phyloP scores from a whole-genome alignment of 2,888 invertebrate species.

The Tanytarsus gracilentus region DNA sequence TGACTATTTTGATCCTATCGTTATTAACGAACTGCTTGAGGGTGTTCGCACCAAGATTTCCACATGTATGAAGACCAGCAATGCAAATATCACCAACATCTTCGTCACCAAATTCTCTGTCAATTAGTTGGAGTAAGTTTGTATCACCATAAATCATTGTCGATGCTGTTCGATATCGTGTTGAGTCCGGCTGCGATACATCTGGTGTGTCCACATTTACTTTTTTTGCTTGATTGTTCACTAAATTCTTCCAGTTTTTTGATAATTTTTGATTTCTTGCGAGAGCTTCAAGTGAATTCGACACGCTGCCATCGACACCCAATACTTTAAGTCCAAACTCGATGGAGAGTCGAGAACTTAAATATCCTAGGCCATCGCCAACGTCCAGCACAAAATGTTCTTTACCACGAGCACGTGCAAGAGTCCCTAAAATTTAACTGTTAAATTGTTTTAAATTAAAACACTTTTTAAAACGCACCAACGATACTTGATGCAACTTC shows the following conservation, averaged over 20 bases:
- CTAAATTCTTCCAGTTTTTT: slow-evolving; percentile 16
- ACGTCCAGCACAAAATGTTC: slow-evolving; percentile 59
- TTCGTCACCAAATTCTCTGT: slow-evolving; percentile 6
- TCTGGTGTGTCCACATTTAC: not conserved
- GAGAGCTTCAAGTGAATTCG: slow-evolving; percentile 59
- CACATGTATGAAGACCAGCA: slow-evolving; percentile 82
- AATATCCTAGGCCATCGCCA: slow-evolving; percentile 83
- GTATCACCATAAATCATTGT: slow-evolving; percentile 14
- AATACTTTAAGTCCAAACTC: slow-evolving; percentile 63
- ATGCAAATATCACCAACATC: slow-evolving; percentile 44
- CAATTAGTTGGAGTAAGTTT: not conserved
- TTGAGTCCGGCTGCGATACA: not conserved
- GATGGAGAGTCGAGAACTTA: slow-evolving; percentile 64
- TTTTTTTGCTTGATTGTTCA: slow-evolving; percentile 5
- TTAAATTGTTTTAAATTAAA: no score
- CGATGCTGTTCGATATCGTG: slow-evolving; percentile 1
- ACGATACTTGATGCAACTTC: slow-evolving; percentile 55
- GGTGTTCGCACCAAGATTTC: slow-evolving; percentile 66
- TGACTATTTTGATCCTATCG: slow-evolving; percentile 50
- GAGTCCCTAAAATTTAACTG: slow-evolving; percentile 37
- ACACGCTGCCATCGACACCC: slow-evolving; percentile 66
- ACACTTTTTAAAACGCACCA: no score
- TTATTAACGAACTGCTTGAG: slow-evolving; percentile 57
- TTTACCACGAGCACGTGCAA: slow-evolving; percentile 34
- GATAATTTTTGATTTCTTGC: slow-evolving; percentile 40